Evolutionary conservation across 2,113 vertebrate genomes (phyloP), one percentile per base, ranked within the genome.

Genomic region (Colius striatus): DNA sequence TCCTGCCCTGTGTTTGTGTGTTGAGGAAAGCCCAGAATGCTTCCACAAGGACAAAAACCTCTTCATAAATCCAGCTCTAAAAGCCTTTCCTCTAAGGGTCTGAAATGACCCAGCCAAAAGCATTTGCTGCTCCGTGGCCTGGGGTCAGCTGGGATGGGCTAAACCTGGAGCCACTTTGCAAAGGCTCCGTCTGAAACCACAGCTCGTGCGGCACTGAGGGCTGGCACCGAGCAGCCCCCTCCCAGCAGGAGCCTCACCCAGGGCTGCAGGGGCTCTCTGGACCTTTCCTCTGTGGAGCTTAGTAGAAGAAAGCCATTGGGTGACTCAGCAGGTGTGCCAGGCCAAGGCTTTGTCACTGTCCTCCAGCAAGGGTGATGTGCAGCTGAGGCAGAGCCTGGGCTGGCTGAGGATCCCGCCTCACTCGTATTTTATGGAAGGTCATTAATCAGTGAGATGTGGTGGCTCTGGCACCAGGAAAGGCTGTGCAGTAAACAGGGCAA

Each of bases 1-100:
- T 62, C 91, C 88, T n/a, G 79, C 51, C 67, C n/a, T n/a, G n/a
- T 96, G 91, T 78, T 92, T 92, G 89, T 90, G 89, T 91, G 79
- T 53, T 88, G 72, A 95, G 94, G 94, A 94, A 95, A 96, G 88
- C 90, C 86, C 68, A 5, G 65, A 90, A 76, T 0, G 22, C 88
- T 83, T 80, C 1, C 1, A 34, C 79, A 84, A 77, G 92, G 94
- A 84, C 90, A 86, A 86, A 86, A 90, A 74, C 72, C 82, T 88
- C 90, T 72, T 92, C 84, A 55, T 50, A 41, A 80, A 80, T 50
- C 63, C 9, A 1, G 30, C 76, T 73, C 65, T 17, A 38, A 38
- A 55, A 60, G 61, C 61, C n/a, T 30, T 75, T 91, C 74, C 68
- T 38, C 38, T 4, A 18, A 63, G 41, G 9, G 63, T 62, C 72